Evolutionary conservation across 2,797 vertebrate genomes (phyloP).

Genomic region (Darevskia mixta): DNA sequence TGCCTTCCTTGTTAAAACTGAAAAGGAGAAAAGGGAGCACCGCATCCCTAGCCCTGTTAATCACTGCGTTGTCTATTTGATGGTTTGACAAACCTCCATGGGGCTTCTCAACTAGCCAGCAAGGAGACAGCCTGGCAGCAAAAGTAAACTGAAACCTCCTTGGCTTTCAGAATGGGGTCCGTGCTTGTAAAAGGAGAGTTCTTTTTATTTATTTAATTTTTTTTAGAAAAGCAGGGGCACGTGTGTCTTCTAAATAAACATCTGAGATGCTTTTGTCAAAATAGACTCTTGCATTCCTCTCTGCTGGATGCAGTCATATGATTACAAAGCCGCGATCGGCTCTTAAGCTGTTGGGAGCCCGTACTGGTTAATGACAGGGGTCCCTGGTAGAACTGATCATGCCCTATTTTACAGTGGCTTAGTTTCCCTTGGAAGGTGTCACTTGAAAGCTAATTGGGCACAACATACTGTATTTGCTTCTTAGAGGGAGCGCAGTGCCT

Average conservation of each 20-base stretch:
- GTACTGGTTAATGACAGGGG: conserved; percentile 71
- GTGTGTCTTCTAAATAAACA: conserved; percentile 79
- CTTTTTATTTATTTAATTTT: conserved; percentile 60
- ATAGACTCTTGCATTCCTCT: conserved; percentile 75
- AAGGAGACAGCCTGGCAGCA: conserved; percentile 86
- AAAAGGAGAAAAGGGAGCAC: conserved; percentile 77
- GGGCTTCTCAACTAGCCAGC: conserved; percentile 74
- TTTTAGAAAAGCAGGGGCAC: conserved; percentile 75
- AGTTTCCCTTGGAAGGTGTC: conserved; percentile 40
- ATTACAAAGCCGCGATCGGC: conserved; percentile 74
- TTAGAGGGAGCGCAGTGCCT: conserved; percentile 75
- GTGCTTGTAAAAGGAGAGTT: conserved; percentile 53
- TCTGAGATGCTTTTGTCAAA: conserved; percentile 78
- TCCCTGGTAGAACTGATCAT: conserved; percentile 51
- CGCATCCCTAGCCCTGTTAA: conserved; percentile 74
- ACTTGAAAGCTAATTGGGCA: conserved; percentile 74
- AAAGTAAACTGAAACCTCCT: conserved; percentile 85
- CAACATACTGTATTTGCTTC: conserved; percentile 74
- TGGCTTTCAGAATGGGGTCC: conserved; percentile 72
- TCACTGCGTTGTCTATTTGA: conserved; percentile 78
- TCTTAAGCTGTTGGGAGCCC: conserved; percentile 68
- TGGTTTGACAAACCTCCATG: conserved; percentile 81
- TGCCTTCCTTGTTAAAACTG: conserved; percentile 61
- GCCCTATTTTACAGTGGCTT: not conserved
- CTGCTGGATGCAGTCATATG: conserved; percentile 59